phyloP scores from a whole-genome alignment of 2,888 invertebrate genomes.

The Papilio protenor region DNA sequence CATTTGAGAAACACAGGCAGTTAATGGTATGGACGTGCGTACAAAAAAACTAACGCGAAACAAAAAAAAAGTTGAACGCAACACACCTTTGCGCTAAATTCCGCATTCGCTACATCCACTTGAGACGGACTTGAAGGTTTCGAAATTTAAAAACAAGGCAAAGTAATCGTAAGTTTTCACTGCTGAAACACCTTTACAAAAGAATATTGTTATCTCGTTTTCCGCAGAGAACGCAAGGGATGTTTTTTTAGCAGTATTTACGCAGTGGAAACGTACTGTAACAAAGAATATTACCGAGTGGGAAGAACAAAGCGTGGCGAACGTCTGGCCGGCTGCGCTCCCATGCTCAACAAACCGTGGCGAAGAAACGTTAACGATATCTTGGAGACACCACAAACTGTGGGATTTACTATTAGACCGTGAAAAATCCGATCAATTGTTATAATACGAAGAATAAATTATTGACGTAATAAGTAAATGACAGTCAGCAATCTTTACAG shows the following conservation, averaged over 20 bases:
- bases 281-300: constrained; percentile 48
- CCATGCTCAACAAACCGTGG: constrained; percentile 55
- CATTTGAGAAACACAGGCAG: constrained; percentile 28
- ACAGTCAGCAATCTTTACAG: too few relatives aligned
- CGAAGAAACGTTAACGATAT: constrained; percentile 46
- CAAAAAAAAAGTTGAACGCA: constrained; percentile 19
- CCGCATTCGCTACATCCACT: constrained; percentile 27
- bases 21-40: constrained; percentile 13
- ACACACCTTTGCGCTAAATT: constrained; percentile 29
- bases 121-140: constrained; percentile 17
- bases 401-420: constrained; percentile 33
- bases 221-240: background rate
- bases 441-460: background rate
- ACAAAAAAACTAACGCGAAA: background rate
- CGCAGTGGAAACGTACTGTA: background rate
- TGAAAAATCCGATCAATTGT: constrained; percentile 13
- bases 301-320: constrained; percentile 57
- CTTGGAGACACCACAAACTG: constrained; percentile 37
- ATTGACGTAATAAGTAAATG: background rate
- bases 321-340: constrained; percentile 56
- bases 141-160: constrained; percentile 24
- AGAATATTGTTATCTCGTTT: background rate
- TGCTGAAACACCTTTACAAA: background rate
- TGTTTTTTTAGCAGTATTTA: background rate
- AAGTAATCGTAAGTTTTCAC: background rate